Evolutionary conservation across 2,797 vertebrate species (phyloP), one percentile per base, ranked within the genome.

Genomic region (Thalassophryne amazonica): DNA sequence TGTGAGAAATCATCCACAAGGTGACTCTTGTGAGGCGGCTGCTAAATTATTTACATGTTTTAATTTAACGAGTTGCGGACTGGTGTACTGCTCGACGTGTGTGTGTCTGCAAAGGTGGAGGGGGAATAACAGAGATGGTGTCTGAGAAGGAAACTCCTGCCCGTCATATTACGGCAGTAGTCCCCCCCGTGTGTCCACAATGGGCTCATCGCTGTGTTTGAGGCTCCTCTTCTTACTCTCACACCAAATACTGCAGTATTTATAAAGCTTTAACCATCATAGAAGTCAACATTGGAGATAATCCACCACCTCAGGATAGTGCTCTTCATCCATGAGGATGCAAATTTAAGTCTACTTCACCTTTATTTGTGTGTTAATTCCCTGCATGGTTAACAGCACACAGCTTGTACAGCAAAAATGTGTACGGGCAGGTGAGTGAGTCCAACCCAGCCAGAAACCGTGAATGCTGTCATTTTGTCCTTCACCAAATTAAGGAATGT

Each of bases 151-250:
- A 66, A 68, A 70, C 60, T 75, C 64, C 63, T 61, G 72, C 60
- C 51, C 60, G 59, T 63, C 66, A 56, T 59, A 80, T 78, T 81
- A 65, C n/a, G 32, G 40, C 84, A 85, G 84, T 79, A 62, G 73
- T 75, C 78, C 81, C 78, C 38, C 76, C 80, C 85, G 87, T 84
- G 85, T 87, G 83, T 75, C 76, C 75, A 63, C 36, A 62, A 49
- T 12, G 9, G 50, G 58, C 48, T 23, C 42, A 48, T 40, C 55
- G 63, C 31, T 34, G 25, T n/a, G n/a, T n/a, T n/a, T n/a, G n/a
- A n/a, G n/a, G n/a, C n/a, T n/a, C n/a, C 34, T 37, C 7, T 19
- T 34, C 25, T n/a, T 8, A 5, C 16, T 17, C 7, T 41, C 16
- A 10, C 0, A 1, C n/a, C 23, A 7, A 2, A 32, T 2, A 24